Base-by-base conservation (phyloP, 2,888 invertebrate genomes). In the Eristalis intricaria region DNA sequence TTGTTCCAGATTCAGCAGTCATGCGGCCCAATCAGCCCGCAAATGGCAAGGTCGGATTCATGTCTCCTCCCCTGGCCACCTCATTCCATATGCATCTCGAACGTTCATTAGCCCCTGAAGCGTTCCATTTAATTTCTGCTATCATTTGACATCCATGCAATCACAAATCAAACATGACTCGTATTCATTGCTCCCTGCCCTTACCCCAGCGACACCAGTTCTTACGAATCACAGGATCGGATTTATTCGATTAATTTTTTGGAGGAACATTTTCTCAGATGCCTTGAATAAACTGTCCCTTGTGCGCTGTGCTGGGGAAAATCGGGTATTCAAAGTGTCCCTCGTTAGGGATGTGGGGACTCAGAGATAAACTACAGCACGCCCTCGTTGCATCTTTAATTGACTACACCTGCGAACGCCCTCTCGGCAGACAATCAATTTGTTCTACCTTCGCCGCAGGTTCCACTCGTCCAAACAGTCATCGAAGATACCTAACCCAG, bases 401-500 rank as follows among this genome's bases (percentile, higher is more conserved):
- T 74, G 74, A 56, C 74, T 74, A 26, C 50, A 50, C 50, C 19
- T 7, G 7, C n/a, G 2, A 50, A 19, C 43, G 43, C 23, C 56
- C 0, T 10, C 56, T 10, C 26, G 15, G 22, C 22, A 26, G 29
- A 22, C 61, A 64, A 50, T 43, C 63, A 32, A 50, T 64, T 60
- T 77, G 32, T 35, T n/a, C 10, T 66, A 29, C 26, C 63, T 35
- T 7, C 56, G 56, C 50, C 38, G 26, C 40, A 71, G n/a, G 56
- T 23, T 23, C 40, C 32, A 56, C 29, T 64, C 63, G n/a, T 56
- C 61, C 50, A 68, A 80, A 61, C 19, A 56, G 40, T 50, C 38
- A 63, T 63, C 22, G 63, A 74, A 11, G 63, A 40, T 71, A 79
- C 86, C 86, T 86, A 83, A 86, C 86, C 86, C 78, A 79, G 69